Percentiles rank a stretch among this genome's conserved stretches.
These are phyloP conservation scores for Tachypleus tridentatus DNA, from an alignment of 1,140 invertebrate genomes.

Conservation along the genomic window DNA sequence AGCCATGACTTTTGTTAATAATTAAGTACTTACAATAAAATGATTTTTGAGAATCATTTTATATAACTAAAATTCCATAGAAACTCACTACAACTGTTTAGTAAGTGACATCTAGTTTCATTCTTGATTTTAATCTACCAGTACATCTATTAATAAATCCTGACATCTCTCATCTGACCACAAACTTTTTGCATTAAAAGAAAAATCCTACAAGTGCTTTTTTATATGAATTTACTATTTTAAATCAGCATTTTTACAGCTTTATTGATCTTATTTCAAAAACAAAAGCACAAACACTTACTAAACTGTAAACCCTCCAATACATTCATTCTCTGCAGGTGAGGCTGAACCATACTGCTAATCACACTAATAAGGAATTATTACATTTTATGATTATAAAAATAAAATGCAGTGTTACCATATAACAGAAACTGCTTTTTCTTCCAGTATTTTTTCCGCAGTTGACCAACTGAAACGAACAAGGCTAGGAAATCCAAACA, in stretches of 20 bases:
- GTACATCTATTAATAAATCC: no score
- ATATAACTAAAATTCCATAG: no score
- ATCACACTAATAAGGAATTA: not conserved
- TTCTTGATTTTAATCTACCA: no score
- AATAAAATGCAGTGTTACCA: constrained; percentile 37
- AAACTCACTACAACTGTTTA: no score
- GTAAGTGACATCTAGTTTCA: no score
- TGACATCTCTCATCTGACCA: no score
- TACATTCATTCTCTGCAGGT: not conserved
- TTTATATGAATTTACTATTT: no score
- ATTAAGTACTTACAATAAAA: no score
- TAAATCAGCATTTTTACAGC: not conserved
- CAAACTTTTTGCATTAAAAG: no score
- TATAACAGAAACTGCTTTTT: constrained; percentile 51
- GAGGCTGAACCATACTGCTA: not conserved
- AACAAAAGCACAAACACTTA: constrained; percentile 2
- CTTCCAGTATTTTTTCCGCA: constrained; percentile 63
- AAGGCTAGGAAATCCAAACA: constrained; percentile 93
- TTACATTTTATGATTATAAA: constrained; percentile 1
- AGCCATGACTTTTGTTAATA: no score
- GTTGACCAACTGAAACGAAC: constrained; percentile 98
- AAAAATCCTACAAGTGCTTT: no score
- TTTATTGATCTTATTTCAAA: constrained; percentile 2
- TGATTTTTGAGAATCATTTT: no score
- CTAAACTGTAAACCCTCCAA: not conserved